Evolutionary conservation across 2,888 invertebrate genomes (phyloP).

Genomic region (Gymnocheta viridis): DNA sequence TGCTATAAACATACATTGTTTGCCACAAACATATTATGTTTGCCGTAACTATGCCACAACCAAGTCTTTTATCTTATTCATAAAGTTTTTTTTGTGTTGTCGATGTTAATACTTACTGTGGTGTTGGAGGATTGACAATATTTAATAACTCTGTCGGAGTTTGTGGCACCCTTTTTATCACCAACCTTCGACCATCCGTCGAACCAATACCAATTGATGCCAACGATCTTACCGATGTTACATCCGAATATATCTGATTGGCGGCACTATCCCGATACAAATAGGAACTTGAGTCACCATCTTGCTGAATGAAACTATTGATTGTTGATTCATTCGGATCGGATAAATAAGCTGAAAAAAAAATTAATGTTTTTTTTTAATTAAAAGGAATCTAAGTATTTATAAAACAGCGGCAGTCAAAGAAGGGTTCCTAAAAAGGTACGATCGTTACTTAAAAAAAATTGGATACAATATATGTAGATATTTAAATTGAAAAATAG

Average conservation of each 20-base stretch:
- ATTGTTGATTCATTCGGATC: slow-evolving; percentile 79
- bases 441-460: no score
- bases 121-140: slow-evolving; percentile 92
- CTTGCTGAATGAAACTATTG: slow-evolving; percentile 82
- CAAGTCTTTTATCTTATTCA: background rate
- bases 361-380: background rate
- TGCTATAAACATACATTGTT: no score
- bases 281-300: slow-evolving; percentile 81
- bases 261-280: slow-evolving; percentile 86
- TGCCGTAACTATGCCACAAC: no score
- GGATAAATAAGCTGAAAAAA: slow-evolving; percentile 75
- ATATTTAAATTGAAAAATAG: no score
- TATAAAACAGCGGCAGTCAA: no score
- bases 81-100: background rate
- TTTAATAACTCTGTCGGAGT: slow-evolving; percentile 93
- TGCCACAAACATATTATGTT: no score
- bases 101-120: slow-evolving; percentile 82
- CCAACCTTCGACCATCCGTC: slow-evolving; percentile 93
- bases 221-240: slow-evolving; percentile 89
- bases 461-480: no score
- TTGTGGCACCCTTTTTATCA: slow-evolving; percentile 91
- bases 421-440: no score
- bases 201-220: slow-evolving; percentile 94
- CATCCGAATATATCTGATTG: slow-evolving; percentile 84
- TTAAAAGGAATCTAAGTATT: background rate